Evolutionary conservation across 2,797 vertebrate species (phyloP).

Genomic region (Parauchenoglanis punctatus): DNA sequence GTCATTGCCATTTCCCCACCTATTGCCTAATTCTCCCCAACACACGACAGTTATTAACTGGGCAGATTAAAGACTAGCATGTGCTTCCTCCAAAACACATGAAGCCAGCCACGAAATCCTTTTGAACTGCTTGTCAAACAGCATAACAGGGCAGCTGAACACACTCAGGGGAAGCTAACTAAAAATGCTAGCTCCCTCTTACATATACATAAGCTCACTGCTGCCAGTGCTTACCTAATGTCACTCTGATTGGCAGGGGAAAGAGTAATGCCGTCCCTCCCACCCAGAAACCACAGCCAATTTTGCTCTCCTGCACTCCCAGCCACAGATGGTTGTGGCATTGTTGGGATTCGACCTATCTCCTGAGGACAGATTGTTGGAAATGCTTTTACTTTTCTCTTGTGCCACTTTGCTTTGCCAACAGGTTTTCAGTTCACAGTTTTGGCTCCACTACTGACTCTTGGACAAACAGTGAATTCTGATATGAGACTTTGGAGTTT

Average conservation of each 20-base stretch:
- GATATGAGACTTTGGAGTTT: conserved; percentile 19
- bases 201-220: neutral
- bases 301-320: neutral
- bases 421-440: neutral
- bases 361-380: neutral
- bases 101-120: neutral
- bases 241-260: neutral
- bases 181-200: neutral
- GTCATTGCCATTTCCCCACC: no score
- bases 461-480: conserved; percentile 9
- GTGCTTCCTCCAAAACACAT: neutral
- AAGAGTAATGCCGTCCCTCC: neutral
- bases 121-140: neutral
- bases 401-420: conserved; percentile 6
- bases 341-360: neutral
- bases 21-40: neutral
- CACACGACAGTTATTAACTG: neutral
- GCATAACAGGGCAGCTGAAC: neutral
- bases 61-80: neutral
- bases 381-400: neutral
- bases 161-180: neutral
- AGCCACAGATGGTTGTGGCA: neutral
- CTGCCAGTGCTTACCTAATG: neutral
- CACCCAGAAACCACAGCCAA: neutral
- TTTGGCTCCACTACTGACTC: conserved; percentile 31